These are phyloP conservation scores for Paramacrobiotus metropolitanus DNA, from an alignment of 1,140 invertebrate genomes.

Conservation along the genomic window DNA sequence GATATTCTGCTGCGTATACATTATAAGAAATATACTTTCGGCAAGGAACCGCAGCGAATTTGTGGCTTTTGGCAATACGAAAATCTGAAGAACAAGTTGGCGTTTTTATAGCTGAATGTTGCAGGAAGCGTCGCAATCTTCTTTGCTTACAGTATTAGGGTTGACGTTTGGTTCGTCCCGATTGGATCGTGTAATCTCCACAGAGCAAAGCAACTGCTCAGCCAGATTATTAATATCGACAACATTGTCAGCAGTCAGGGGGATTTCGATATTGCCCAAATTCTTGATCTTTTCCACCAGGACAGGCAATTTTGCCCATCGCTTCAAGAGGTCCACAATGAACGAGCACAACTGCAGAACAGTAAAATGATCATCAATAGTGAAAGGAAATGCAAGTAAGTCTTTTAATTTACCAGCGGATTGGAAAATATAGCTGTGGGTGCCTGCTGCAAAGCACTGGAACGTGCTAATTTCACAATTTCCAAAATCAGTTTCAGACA, in stretches of 20 bases:
- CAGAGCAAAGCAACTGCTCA: background rate
- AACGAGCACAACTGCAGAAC: background rate
- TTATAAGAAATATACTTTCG: background rate
- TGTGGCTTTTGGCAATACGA: background rate
- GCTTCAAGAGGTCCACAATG: background rate
- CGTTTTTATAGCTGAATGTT: background rate
- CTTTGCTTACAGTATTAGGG: no score
- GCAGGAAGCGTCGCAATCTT: no score
- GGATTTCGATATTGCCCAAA: no score
- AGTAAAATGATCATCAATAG: background rate
- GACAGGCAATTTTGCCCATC: background rate
- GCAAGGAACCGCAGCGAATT: background rate
- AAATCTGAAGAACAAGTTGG: background rate
- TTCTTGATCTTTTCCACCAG: background rate
- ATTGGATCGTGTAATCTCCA: no score
- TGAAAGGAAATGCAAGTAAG: background rate
- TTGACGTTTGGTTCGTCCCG: no score
- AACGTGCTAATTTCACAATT: background rate
- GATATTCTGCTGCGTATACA: background rate
- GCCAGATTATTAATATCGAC: no score
- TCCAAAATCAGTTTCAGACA: background rate
- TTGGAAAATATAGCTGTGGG: background rate
- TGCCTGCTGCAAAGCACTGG: background rate
- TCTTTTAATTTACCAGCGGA: background rate
- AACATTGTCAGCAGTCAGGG: no score